Evolutionary conservation across 1,140 invertebrate species (phyloP), one percentile per base, ranked within the genome.

Genomic region (Elysia chlorotica): DNA sequence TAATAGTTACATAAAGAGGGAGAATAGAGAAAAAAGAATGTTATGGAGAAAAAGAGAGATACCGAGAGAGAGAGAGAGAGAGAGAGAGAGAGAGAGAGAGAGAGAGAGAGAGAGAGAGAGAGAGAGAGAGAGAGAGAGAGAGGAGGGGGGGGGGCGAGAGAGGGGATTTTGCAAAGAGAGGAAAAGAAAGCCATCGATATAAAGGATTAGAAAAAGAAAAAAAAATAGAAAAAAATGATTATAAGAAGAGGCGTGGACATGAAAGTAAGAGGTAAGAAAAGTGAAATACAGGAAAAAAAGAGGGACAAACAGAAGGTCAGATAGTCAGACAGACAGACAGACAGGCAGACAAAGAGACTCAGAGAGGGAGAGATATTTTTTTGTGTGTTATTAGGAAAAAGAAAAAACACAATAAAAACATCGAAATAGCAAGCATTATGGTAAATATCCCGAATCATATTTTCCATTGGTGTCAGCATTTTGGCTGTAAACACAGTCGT

Each of bases 121-220:
- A 48, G 41, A 48, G 41, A 48, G 41, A 10, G 41, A 48, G n/a
- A 48, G 38, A 53, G 56, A 31, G 56, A 17, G 65, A 25, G 65
- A 28, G 23, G 37, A 33, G 62, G 65, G 37, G 65, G 65, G 65
- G 37, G 65, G 37, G 65, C n/a, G 37, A 35, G 37, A 38, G 65
- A 17, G 17, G 33, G 37, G 65, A 41, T 23, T 6, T 48, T 48
- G 10, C 41, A 48, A 48, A n/a, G 28, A 59, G 56, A 17, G 56
- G 6, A 25, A 59, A 59, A 59, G 56, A 59, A 59, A 59, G 56
- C 10, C 17, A 59, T 6, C 10, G 56, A 10, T 48, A 48, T 10
- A 48, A n/a, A 48, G 41, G n/a, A 48, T 48, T 10, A 14, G 41
- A 48, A n/a, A n/a, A 48, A 48, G 41, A n/a, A 48, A n/a, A 48